A percentile compares a stretch with the other conserved stretches of the same genome.
Conservation (phyloP, 2,113 vertebrate species). For the Myrmophylax atrothorax region DNA sequence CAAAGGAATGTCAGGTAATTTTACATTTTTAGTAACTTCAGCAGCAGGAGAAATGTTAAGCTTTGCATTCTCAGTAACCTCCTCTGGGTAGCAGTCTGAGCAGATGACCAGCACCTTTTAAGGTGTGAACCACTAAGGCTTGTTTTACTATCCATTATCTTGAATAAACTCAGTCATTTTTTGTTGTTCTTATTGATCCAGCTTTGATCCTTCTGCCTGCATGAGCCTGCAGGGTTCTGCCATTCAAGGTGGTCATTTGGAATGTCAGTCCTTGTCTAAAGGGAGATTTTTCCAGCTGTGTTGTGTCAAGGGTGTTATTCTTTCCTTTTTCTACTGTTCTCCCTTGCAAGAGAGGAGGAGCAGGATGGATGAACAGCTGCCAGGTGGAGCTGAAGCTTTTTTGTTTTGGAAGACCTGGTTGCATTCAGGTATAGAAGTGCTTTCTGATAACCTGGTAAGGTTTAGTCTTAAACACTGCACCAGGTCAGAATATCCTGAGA, state of each 20-base stretch:
- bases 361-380: not conserved
- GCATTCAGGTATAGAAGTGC: not conserved
- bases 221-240: not conserved
- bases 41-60: not conserved
- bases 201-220: not conserved
- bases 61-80: not conserved
- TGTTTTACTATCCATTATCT: not conserved
- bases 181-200: not conserved
- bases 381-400: not conserved
- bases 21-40: not conserved
- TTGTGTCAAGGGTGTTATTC: not conserved
- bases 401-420: not conserved
- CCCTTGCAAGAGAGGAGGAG: not conserved
- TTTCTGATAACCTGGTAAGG: not conserved
- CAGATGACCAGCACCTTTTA: conserved; percentile 7
- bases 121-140: not conserved
- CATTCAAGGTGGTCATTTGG: not conserved
- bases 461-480: not conserved
- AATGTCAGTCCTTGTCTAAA: rapidly evolving
- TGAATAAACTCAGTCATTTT: not conserved
- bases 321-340: not conserved
- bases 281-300: not conserved
- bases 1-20: not conserved
- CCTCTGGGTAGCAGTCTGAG: not conserved
- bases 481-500: not conserved